phyloP scores from a whole-genome alignment of 2,797 vertebrate species.

The Hypotaenidia philippensis region DNA sequence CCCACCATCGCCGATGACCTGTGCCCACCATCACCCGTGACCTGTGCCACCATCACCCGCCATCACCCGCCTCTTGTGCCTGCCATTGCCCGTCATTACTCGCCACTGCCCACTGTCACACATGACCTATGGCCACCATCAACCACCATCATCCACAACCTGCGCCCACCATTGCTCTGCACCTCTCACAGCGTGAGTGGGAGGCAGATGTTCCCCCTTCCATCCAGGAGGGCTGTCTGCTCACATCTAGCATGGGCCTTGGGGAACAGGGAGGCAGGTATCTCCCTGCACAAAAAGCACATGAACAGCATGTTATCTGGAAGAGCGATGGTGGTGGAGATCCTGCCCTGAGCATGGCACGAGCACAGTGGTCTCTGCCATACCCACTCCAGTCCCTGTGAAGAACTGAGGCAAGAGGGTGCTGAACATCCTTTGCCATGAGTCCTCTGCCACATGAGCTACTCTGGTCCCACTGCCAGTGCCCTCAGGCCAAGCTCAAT shows the following conservation, averaged over 20 bases:
- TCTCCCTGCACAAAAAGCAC: accelerated
- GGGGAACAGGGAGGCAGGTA: neutral
- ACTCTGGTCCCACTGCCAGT: neutral
- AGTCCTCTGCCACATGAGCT: accelerated
- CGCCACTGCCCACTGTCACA: no score
- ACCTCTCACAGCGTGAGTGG: no score
- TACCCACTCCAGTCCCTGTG: neutral
- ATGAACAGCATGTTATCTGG: accelerated
- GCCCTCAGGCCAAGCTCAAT: neutral
- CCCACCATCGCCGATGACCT: no score
- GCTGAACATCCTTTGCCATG: neutral
- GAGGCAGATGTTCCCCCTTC: accelerated
- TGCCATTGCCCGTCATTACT: no score
- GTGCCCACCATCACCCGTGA: no score
- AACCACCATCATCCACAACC: neutral
- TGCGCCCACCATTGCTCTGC: neutral
- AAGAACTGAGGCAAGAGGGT: neutral
- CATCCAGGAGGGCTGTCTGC: neutral
- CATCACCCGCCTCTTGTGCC: no score
- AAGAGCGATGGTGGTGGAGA: accelerated
- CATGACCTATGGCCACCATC: no score
- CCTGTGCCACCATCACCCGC: no score
- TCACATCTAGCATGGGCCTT: accelerated
- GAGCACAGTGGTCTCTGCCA: neutral
- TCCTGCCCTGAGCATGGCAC: accelerated